Percentiles rank a stretch among this genome's conserved stretches.
Evolutionary conservation across 2,113 vertebrate species (phyloP).

Genomic region (Mobula birostris): DNA sequence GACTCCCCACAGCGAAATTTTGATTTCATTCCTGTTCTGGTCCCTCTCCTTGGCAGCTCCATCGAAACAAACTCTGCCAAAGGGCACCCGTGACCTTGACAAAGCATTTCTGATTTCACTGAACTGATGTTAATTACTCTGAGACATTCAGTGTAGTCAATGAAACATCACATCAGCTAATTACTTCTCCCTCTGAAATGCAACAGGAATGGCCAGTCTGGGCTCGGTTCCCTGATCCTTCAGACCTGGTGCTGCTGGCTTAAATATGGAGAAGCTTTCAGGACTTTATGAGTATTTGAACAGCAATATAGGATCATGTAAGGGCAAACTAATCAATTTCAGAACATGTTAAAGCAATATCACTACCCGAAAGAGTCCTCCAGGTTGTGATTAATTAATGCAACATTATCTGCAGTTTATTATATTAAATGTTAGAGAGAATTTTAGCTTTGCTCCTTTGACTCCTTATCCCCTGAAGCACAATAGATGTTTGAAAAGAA

Average conservation of each 20-base stretch:
- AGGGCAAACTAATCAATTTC: conserved; percentile 21
- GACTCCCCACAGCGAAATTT: conserved; percentile 65
- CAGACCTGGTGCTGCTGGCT: not conserved
- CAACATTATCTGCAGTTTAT: not conserved
- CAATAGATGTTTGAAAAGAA: not conserved
- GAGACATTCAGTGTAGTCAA: conserved; percentile 66
- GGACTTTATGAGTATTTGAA: not conserved
- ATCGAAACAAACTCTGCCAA: conserved; percentile 51
- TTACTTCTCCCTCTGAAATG: conserved; percentile 4
- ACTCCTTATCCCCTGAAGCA: not conserved
- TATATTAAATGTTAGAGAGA: conserved; percentile 8
- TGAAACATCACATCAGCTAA: conserved; percentile 48
- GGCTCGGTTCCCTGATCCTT: not conserved
- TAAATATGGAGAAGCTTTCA: not conserved
- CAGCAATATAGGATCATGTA: not conserved
- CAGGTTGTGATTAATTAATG: conserved; percentile 14
- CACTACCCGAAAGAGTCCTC: not conserved
- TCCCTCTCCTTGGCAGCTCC: conserved; percentile 63
- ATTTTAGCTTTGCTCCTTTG: conserved; percentile 4
- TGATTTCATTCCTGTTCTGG: conserved; percentile 46
- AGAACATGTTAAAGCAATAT: conserved; percentile 1
- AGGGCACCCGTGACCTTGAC: conserved; percentile 68
- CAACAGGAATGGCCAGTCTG: not conserved
- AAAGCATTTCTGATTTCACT: conserved; percentile 68
- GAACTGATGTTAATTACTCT: conserved; percentile 73